These are phyloP conservation scores for Cryptus armator DNA, from an alignment of 2,888 invertebrate genomes.

Conservation along the genomic window DNA sequence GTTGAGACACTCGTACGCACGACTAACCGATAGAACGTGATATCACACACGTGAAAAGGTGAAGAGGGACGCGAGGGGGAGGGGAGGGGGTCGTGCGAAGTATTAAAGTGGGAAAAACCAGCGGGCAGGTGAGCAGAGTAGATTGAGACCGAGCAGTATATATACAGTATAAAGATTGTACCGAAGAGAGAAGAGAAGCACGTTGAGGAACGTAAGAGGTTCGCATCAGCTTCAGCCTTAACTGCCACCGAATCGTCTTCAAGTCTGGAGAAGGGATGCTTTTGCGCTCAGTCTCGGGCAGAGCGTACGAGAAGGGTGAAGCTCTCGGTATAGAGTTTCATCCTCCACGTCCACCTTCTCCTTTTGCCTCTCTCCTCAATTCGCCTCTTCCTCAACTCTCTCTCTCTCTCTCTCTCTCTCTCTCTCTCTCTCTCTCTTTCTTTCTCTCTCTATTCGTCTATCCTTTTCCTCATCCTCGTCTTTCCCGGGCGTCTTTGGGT, in stretches of 20 bases:
- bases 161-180: slow-evolving; percentile 21
- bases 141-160: slow-evolving; percentile 25
- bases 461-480: slow-evolving; percentile 17
- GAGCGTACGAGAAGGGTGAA: slow-evolving; percentile 51
- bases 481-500: slow-evolving; percentile 42
- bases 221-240: slow-evolving; percentile 51
- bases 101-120: background rate
- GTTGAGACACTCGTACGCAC: slow-evolving; percentile 11
- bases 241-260: slow-evolving; percentile 47
- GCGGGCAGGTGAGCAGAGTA: slow-evolving; percentile 26
- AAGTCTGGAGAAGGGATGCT: slow-evolving; percentile 3
- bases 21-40: slow-evolving; percentile 38
- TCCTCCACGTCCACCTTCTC: slow-evolving; percentile 48
- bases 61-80: too few relatives aligned
- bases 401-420: slow-evolving; percentile 4
- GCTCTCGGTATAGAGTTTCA: slow-evolving; percentile 52
- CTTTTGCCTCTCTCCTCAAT: background rate
- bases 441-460: background rate
- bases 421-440: background rate
- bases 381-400: background rate
- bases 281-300: background rate
- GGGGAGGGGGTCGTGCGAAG: background rate
- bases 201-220: slow-evolving; percentile 51
- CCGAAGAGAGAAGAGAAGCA: background rate
- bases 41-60: background rate